Base-by-base conservation (phyloP, 2,113 vertebrate species). In the Halcyon malimbica region DNA sequence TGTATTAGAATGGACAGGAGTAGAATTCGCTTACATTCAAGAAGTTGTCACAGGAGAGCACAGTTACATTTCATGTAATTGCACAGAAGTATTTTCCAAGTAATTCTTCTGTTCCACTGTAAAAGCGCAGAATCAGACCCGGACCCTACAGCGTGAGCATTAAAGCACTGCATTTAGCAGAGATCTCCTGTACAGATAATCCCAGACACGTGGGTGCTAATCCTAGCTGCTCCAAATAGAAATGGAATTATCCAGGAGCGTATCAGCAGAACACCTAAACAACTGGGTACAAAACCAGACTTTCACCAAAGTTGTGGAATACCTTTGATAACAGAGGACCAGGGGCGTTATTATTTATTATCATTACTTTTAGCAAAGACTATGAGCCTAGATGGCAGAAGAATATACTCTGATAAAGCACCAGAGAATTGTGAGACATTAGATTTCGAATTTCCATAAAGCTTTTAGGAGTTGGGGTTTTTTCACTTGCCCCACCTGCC, bases 401-500 rank as follows among this genome's bases (percentile, higher is more conserved):
- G 18, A 53, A 82, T 31, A 79, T 15, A 50, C 10, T 62, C 78
- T 67, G 31, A 78, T 78, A 75, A 65, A 93, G 59, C 37, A 74
- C 31, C 25, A 37, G 71, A 86, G 71, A 86, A 74, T 8, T 48
- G 28, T 17, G 33, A 90, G 31, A 28, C 46, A 69, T 64, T 67
- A 7, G 8, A 37, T 70, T 92, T 1, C 81, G 33, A 78, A 90
- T 71, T 81, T 86, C 29, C 25, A n/a, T 37, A 86, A n/a, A 14
- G 35, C 60, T 92, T 92, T 92, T n/a, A 83, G 42, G 82, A 88
- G 53, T 35, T 85, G 50, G 44, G 20, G 1, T 11, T 73, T 83
- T 75, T 77, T 42, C 75, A 67, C 81, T 86, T 93, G 64, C 64
- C 84, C 44, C 71, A 77, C 85, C 94, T 92, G 83, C 79, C 67